These are phyloP conservation scores for Cydia fagiglandana DNA, from an alignment of 1,140 invertebrate genomes.

Conservation along the genomic window DNA sequence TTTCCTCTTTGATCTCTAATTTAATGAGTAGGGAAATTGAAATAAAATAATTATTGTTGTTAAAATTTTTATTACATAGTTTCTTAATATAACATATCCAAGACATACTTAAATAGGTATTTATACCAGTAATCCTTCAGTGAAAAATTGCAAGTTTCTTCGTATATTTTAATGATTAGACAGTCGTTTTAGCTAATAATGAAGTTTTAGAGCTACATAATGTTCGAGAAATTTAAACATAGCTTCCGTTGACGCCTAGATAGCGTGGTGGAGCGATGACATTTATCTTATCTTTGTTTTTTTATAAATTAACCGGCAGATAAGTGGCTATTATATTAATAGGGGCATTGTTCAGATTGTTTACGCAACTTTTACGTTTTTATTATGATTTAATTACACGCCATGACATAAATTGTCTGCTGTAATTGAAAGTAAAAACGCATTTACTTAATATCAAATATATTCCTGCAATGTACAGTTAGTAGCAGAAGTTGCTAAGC, in stretches of 20 bases:
- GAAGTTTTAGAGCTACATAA: not conserved
- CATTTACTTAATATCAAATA: too few relatives aligned
- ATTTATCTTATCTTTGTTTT: conserved; percentile 21
- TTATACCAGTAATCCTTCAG: too few relatives aligned
- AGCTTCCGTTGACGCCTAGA: not conserved
- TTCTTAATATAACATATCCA: not conserved
- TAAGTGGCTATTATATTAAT: not conserved
- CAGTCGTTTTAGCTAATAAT: too few relatives aligned
- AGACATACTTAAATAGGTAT: not conserved
- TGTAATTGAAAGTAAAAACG: not conserved
- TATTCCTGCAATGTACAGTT: too few relatives aligned
- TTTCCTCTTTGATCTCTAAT: too few relatives aligned
- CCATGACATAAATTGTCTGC: too few relatives aligned
- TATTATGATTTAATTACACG: not conserved
- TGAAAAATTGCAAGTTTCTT: too few relatives aligned
- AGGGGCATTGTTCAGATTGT: not conserved
- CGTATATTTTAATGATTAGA: too few relatives aligned
- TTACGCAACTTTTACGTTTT: not conserved
- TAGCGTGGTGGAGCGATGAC: conserved; percentile 13
- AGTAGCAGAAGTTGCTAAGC: too few relatives aligned
- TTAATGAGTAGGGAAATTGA: not conserved
- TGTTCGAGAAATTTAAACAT: not conserved
- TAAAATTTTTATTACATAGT: not conserved
- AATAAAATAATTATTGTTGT: not conserved
- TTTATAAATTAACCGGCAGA: conserved; percentile 19